These are phyloP conservation scores for Cyphomyrus plagiostoma DNA, from an alignment of 2,113 vertebrate species.

Conservation along the genomic window DNA sequence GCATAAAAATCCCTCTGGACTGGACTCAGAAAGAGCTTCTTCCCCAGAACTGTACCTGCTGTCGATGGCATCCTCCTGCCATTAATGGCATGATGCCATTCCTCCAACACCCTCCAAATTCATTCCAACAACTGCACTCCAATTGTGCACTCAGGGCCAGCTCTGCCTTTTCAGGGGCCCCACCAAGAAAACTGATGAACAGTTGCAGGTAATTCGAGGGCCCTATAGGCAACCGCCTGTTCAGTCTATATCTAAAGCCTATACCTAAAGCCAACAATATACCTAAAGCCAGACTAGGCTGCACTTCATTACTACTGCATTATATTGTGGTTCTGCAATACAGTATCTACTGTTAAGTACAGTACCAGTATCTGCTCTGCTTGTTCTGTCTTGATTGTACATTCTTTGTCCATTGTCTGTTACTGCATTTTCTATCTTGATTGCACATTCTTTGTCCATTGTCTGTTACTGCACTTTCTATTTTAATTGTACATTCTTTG, in stretches of 20 bases:
- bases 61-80: background rate
- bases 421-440: background rate
- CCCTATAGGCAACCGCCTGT: background rate
- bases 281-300: background rate
- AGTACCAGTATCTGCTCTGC: background rate
- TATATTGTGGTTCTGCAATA: background rate
- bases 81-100: background rate
- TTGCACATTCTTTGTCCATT: background rate
- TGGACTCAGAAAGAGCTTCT: background rate
- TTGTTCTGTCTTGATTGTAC: background rate
- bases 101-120: background rate
- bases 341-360: background rate
- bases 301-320: background rate
- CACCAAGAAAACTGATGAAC: background rate
- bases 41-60: background rate
- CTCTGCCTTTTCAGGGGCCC: background rate
- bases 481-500: background rate
- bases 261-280: background rate
- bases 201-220: background rate
- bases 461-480: background rate
- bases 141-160: background rate
- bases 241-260: background rate
- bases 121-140: background rate
- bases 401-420: background rate
- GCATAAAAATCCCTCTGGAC: background rate